Evolutionary conservation across 2,888 invertebrate genomes (phyloP), one percentile per base, ranked within the genome.

Genomic region (Daptonema setosum): DNA sequence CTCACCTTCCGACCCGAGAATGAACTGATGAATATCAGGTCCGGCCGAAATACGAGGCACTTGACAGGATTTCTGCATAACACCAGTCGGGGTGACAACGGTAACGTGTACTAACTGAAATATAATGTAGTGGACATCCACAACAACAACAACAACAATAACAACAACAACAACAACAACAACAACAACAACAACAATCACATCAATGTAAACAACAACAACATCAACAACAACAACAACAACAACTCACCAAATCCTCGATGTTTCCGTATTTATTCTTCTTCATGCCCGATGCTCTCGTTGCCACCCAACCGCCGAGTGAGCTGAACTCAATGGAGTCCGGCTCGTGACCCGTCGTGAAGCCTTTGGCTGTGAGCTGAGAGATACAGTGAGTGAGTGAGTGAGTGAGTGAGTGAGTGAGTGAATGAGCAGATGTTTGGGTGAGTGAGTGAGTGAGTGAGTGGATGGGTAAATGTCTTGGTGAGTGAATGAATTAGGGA

Each of bases 221-320:
- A 14, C 52, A 52, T 1, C 17, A 28, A 52, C 26, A 3, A 22
- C 26, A 5, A 50, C 14, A 5, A 3, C 2, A 26, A 26, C 8
- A 22, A 5, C 2, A 11, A 26, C 52, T 84, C 1, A 95, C 83
- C 17, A 95, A 74, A 67, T 95, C 93, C 72, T 95, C 93, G 60
- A 95, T 95, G 69, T 95, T 95, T 0, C 93, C 93, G 64, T 95
- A 97, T 0, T 84, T 81, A 71, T 97, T 97, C 73, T 95, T 97
- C 76, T 95, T 97, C 95, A 95, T 95, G 56, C 97, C 95, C n/a
- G 87, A 87, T 0, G 91, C 91, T 54, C 90, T 75, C 0, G 91
- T 91, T 1, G 90, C 87, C 52, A 91, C 86, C 95, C 97, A 97
- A 1, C 95, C 95, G 3, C 95, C 95, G 1, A 97, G 78, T 20